phyloP scores from a whole-genome alignment of 2,797 vertebrate species.

The Sebastes iracundus region DNA sequence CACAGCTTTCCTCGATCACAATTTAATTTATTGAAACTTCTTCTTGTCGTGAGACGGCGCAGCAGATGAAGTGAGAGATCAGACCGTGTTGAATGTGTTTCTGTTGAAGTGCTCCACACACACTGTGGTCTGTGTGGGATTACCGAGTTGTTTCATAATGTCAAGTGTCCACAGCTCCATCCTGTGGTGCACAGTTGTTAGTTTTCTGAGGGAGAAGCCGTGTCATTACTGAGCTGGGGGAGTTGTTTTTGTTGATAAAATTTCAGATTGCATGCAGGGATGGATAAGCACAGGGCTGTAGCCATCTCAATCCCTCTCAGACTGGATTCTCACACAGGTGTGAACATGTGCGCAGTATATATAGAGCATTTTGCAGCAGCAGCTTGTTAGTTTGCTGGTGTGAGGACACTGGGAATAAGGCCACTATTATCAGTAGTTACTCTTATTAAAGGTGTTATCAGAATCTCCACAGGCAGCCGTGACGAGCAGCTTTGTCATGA shows the following conservation, averaged over 20 bases:
- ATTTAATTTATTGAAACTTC: conserved; percentile 50
- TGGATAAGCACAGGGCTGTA: conserved; percentile 33
- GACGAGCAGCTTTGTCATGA: conserved; percentile 28
- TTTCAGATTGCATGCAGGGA: neutral
- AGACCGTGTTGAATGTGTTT: conserved; percentile 60
- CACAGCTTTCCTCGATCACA: conserved; percentile 14
- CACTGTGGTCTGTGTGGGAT: neutral
- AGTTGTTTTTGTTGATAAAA: neutral
- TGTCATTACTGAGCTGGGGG: neutral
- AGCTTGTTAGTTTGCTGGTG: neutral
- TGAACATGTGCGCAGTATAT: neutral
- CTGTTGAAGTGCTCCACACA: conserved; percentile 42
- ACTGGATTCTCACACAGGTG: neutral
- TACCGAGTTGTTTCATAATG: neutral
- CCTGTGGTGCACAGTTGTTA: conserved; percentile 10
- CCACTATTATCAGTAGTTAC: conserved; percentile 34
- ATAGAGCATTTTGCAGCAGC: neutral
- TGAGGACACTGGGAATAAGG: conserved; percentile 9
- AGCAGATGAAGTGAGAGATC: conserved; percentile 32
- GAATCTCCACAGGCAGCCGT: conserved; percentile 3
- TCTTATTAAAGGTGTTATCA: conserved; percentile 1
- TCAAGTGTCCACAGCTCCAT: conserved; percentile 13
- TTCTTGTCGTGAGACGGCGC: neutral
- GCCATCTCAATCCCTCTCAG: neutral
- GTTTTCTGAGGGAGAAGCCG: neutral